A percentile compares a stretch with the other conserved stretches of the same genome.
These are phyloP conservation scores for Marronus borbonicus DNA, from an alignment of 2,888 invertebrate genomes.

Conservation along the genomic window DNA sequence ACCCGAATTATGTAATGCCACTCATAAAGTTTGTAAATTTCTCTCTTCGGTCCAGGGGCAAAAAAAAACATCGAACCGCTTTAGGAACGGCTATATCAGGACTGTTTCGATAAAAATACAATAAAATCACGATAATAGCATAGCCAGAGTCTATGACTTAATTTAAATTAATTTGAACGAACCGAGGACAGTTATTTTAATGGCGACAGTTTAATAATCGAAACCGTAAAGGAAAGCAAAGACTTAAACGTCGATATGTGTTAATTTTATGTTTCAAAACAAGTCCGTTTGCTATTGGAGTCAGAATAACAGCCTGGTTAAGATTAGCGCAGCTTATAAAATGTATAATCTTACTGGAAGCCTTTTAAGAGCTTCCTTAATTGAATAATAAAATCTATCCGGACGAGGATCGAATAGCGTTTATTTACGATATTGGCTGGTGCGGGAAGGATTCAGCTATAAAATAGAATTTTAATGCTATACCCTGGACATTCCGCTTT, in stretches of 20 bases:
- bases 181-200: constrained; percentile 26
- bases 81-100: background rate
- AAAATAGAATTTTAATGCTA: constrained; percentile 3
- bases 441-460: constrained; percentile 9
- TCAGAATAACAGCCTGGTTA: constrained; percentile 22
- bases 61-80: too few species aligned
- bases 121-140: constrained; percentile 8
- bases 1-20: too few species aligned
- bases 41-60: too few species aligned
- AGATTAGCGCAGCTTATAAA: constrained; percentile 31
- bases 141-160: background rate
- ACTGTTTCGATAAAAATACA: constrained; percentile 13
- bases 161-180: constrained; percentile 27
- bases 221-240: constrained; percentile 16
- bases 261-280: constrained; percentile 36
- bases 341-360: constrained; percentile 25
- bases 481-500: too few species aligned
- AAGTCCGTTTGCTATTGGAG: constrained; percentile 5
- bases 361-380: constrained; percentile 34
- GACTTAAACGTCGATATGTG: background rate
- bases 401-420: background rate
- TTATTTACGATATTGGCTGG: background rate
- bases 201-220: constrained; percentile 28
- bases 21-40: too few species aligned
- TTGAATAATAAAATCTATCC: constrained; percentile 42